These are phyloP conservation scores for Acrobasis repandana DNA, from an alignment of 2,888 invertebrate genomes.

Conservation along the genomic window DNA sequence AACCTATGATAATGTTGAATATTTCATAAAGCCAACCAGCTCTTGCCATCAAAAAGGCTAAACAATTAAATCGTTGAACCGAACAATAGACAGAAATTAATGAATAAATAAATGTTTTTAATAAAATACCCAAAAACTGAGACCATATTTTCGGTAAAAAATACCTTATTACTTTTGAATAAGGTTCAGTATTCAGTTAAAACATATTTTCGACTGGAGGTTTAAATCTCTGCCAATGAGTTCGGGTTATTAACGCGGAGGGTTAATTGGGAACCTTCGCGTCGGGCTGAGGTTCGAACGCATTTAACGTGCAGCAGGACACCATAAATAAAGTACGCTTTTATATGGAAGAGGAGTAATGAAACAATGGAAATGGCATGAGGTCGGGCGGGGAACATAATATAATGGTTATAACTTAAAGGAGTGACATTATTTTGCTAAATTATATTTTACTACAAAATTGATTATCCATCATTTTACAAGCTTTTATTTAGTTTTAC, in stretches of 20 bases:
- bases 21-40: too few species aligned
- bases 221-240: conserved; percentile 13
- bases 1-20: too few species aligned
- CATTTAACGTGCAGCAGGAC: conserved; percentile 8
- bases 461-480: too few species aligned
- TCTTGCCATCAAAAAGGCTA: too few species aligned
- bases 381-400: background rate
- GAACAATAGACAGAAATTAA: conserved; percentile 4
- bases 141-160: too few species aligned
- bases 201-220: background rate
- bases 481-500: too few species aligned
- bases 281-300: background rate
- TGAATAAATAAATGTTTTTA: conserved; percentile 13
- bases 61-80: background rate
- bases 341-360: background rate
- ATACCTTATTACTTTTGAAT: background rate
- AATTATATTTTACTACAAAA: too few species aligned
- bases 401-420: background rate
- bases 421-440: too few species aligned
- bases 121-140: background rate
- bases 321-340: conserved; percentile 8
- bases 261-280: conserved; percentile 13
- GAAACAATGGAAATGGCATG: background rate
- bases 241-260: conserved; percentile 12
- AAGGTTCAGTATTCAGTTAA: background rate